These are phyloP conservation scores for Ochropleura plecta DNA, from an alignment of 2,888 invertebrate species.

Conservation along the genomic window DNA sequence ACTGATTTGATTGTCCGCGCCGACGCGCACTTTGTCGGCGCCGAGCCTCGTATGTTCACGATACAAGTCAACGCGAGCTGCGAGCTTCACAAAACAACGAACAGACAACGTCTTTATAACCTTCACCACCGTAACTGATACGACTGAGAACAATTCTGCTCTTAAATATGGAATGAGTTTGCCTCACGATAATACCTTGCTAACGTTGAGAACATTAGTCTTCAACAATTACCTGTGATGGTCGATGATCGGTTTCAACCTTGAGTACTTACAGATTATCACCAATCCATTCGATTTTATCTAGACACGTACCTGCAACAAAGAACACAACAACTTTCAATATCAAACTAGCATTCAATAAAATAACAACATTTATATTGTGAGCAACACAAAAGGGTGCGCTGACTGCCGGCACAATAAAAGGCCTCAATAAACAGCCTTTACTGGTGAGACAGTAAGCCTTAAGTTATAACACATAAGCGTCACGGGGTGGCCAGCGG, in stretches of 20 bases:
- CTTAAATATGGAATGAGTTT: slow-evolving; percentile 27
- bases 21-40: slow-evolving; percentile 84
- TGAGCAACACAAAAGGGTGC: slow-evolving; percentile 72
- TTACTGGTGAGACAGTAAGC: slow-evolving; percentile 83
- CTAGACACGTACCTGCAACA: slow-evolving; percentile 84
- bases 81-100: slow-evolving; percentile 65
- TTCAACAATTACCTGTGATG: not conserved
- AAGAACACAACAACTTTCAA: slow-evolving; percentile 70
- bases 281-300: slow-evolving; percentile 51
- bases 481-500: slow-evolving; percentile 79
- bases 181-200: slow-evolving; percentile 14
- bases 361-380: slow-evolving; percentile 72
- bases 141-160: slow-evolving; percentile 61
- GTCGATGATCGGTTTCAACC: slow-evolving; percentile 39
- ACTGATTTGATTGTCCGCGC: slow-evolving; percentile 84
- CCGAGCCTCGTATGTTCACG: slow-evolving; percentile 52
- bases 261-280: slow-evolving; percentile 63
- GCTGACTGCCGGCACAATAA: slow-evolving; percentile 76
- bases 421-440: slow-evolving; percentile 82
- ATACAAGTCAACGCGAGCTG: slow-evolving; percentile 57
- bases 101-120: slow-evolving; percentile 73
- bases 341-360: slow-evolving; percentile 70
- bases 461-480: slow-evolving; percentile 84
- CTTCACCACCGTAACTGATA: slow-evolving; percentile 75
- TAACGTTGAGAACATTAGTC: slow-evolving; percentile 5